Evolutionary conservation across 64 coral and sea anemone genomes (phyloP), one percentile per base, ranked within the genome.

Genomic region (Montipora foliosa): DNA sequence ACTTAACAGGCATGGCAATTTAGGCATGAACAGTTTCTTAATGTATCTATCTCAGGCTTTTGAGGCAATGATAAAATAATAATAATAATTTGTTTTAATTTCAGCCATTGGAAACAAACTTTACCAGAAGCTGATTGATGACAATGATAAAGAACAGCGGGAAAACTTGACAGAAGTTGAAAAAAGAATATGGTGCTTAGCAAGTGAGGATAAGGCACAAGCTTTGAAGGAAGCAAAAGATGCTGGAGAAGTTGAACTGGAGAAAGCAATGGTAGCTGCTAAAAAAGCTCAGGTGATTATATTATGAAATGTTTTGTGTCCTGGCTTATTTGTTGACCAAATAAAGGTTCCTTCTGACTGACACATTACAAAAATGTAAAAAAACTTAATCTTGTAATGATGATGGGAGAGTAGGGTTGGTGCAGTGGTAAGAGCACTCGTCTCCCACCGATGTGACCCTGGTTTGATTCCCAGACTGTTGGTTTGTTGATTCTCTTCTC

Each of bases 151-250:
- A 74, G 77, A 94, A 75, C 89, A 87, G 15, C 70, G 92, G 37
- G 58, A 94, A 47, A 76, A 80, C 4, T 44, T 99, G 46, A 79
- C 89, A 45, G 97, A 99, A 37, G 79, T 96, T 13, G 97, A 99
- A 51, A 49, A 45, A 75, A 91, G 85, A 82, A 48, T 92, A 14
- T 76, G 80, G 81, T 86, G 17, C n/a, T 44, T 74, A 20, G 94
- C 95, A 74, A 64, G 55, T 16, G 83, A 96, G 51, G 97, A 99
- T 83, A 94, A 95, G 85, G 97, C 91, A 19, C 88, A 83, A 69
- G 94, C 95, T 50, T n/a, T 99, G 13, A 99, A 99, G 74, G 91
- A 94, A 88, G 92, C 94, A 0, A 94, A 90, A 69, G 89, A 94
- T 70, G 51, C 55, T 44, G 91, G 91, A 29, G 94, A 99, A 91